Conservation (phyloP, 1,140 invertebrate genomes). For the Ceratina australensis region DNA sequence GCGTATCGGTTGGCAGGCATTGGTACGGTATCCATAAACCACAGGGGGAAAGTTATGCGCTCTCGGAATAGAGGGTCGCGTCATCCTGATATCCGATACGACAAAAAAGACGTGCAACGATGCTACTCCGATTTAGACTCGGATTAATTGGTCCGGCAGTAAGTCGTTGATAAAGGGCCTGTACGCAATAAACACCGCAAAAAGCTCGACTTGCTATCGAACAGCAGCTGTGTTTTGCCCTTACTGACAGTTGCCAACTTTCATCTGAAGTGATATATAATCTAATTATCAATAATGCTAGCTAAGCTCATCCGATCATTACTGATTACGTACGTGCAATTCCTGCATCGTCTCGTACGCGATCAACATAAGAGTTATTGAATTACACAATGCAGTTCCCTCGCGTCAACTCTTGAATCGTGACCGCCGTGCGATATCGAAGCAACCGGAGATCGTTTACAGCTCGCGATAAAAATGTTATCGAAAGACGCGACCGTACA, state of each 20-base stretch:
- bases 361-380: too few species aligned
- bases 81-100: conserved; percentile 46
- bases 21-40: conserved; percentile 50
- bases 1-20: conserved; percentile 27
- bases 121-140: conserved; percentile 27
- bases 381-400: too few species aligned
- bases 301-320: too few species aligned
- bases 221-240: background rate
- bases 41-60: conserved; percentile 38
- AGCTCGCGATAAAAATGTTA: background rate
- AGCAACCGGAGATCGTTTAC: background rate
- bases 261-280: background rate
- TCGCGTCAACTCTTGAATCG: background rate
- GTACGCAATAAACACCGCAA: background rate
- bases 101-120: conserved; percentile 36
- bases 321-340: too few species aligned
- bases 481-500: background rate
- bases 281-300: background rate
- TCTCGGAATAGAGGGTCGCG: conserved; percentile 45
- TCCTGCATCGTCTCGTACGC: too few species aligned
- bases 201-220: background rate
- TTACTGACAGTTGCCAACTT: background rate
- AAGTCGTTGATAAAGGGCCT: conserved; percentile 6
- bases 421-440: background rate
- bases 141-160: conserved; percentile 34